Evolutionary conservation across 2,113 vertebrate species (phyloP).

Genomic region (Spermophilus dauricus): DNA sequence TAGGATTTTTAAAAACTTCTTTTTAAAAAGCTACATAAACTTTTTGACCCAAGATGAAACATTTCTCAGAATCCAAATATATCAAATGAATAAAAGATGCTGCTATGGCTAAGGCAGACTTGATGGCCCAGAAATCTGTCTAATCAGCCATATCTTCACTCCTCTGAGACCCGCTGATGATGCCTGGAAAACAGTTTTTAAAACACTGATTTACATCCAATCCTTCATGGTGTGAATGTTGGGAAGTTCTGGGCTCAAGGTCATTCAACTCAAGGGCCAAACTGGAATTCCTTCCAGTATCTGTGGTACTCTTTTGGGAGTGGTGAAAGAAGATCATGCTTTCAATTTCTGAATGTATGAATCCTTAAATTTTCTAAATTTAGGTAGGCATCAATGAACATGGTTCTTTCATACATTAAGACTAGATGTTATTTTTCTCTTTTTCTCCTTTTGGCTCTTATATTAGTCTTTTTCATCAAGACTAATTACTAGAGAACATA

Average conservation of each 20-base stretch:
- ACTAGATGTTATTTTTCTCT: slow-evolving; percentile 4
- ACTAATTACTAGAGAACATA: slow-evolving; percentile 8
- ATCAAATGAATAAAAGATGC: background rate
- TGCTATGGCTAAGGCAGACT: background rate
- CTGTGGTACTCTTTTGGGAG: background rate
- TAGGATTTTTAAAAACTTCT: background rate
- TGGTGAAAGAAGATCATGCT: background rate
- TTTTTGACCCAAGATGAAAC: slow-evolving; percentile 41
- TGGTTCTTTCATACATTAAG: background rate
- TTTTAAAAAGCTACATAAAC: background rate
- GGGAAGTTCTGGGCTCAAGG: background rate
- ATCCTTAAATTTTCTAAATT: slow-evolving; percentile 7
- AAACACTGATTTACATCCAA: background rate
- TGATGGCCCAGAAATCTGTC: background rate
- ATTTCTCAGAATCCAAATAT: background rate
- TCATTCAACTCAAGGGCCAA: background rate
- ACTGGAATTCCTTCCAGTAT: background rate
- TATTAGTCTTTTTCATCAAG: slow-evolving; percentile 33
- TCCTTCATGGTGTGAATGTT: background rate
- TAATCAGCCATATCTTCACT: background rate
- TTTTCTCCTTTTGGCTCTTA: background rate
- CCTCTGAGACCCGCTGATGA: background rate
- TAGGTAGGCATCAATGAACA: background rate
- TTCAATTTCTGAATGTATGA: background rate
- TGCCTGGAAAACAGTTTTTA: background rate